phyloP scores from a whole-genome alignment of 2,113 vertebrate genomes.

The Rhipidura dahli region DNA sequence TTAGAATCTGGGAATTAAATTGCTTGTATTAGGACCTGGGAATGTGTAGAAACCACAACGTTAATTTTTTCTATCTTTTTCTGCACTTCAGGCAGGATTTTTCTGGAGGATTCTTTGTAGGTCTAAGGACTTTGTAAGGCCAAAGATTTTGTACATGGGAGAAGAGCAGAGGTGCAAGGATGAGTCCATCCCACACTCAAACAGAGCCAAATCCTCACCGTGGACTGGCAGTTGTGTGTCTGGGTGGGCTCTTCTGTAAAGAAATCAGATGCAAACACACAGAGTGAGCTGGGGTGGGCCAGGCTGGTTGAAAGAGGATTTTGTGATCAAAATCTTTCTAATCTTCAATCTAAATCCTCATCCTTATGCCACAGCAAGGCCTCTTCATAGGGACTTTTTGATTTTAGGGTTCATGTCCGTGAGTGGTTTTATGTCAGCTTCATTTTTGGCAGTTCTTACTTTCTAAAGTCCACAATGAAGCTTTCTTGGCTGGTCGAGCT shows the following conservation, averaged over 20 bases:
- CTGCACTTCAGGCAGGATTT: background rate
- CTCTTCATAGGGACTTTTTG: background rate
- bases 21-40: background rate
- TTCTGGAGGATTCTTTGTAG: background rate
- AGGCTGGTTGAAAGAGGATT: background rate
- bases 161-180: background rate
- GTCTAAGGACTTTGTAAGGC: background rate
- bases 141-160: background rate
- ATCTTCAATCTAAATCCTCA: background rate
- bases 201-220: background rate
- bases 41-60: background rate
- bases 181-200: background rate
- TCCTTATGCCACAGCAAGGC: background rate
- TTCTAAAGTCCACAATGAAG: background rate
- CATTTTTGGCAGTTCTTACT: background rate
- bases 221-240: background rate
- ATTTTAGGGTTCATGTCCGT: background rate
- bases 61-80: background rate
- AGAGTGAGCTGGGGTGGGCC: background rate
- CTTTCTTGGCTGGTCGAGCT: background rate
- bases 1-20: background rate
- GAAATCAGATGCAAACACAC: background rate
- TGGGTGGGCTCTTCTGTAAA: background rate
- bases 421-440: background rate
- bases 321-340: background rate